Base-by-base conservation (phyloP, 1,140 invertebrate genomes). In the Maniola jurtina region DNA sequence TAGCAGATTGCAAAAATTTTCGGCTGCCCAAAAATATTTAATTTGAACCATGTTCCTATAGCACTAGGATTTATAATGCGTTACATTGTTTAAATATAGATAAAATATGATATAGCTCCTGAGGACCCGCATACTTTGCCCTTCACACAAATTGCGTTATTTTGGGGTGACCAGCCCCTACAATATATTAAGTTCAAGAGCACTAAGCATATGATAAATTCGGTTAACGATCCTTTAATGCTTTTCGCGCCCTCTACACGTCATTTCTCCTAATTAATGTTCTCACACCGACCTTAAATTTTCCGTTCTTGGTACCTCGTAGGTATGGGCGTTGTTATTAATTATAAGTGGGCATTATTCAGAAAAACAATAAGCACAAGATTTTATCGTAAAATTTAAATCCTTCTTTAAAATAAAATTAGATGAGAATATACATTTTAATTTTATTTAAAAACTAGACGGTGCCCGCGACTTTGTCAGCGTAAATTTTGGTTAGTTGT, bases 51-150 rank as follows among this genome's bases (percentile, higher is more conserved):
- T 79, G 75, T 56, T 5, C 0, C 0, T 2, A n/a, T 48, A 1
- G 6, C 0, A 0, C 47, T 76, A 81, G 47, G 40, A 70, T 62
- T 68, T 9, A 58, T 55, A 71, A 65, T 71, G 0, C n/a, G 0
- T 61, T 63, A 50, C 40, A 36, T 9, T 50, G 15, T 33, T 9
- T 10, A 64, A 67, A 59, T 73, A 47, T 60, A 61, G 38, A 70
- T 72, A 75, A 77, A 82, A 77, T 70, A 55, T 67, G 72, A 70
- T 68, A 68, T 62, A 73, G 68, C 66, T 70, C 57, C 68, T 55
- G 59, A 70, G 72, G 63, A 71, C 84, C 86, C 84, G 86, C 86
- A 88, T 88, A 66, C 73, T 75, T 81, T 75, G 62, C 77, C 82
- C 82, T 70, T 76, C 68, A 71, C 69, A 77, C 71, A 79, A 77